Percentiles rank a stretch among this genome's conserved stretches.
Conservation (phyloP, 2,797 vertebrate species). For the Sebastes melanostomus region DNA sequence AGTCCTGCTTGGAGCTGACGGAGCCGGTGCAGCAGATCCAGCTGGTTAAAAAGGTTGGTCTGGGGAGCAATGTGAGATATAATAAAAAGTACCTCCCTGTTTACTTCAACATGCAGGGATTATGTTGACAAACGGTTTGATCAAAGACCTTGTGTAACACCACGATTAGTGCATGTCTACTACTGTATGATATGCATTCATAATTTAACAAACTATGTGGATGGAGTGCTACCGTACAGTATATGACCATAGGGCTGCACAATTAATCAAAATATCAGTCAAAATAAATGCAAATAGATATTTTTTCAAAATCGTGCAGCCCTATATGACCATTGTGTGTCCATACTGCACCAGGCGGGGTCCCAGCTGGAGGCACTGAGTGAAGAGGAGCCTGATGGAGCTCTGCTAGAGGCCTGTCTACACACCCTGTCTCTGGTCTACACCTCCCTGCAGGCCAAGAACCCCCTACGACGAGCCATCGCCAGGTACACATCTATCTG, state of each 20-base stretch:
- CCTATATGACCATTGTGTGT: conserved; percentile 1
- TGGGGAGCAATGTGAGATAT: neutral
- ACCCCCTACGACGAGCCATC: conserved; percentile 90
- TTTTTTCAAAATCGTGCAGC: too few species aligned
- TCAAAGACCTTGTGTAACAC: neutral
- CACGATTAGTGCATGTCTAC: neutral
- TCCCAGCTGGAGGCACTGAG: conserved; percentile 82
- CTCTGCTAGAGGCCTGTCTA: conserved; percentile 83
- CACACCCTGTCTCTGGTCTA: conserved; percentile 84
- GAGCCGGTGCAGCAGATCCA: conserved; percentile 93
- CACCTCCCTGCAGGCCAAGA: conserved; percentile 86
- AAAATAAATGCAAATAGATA: too few species aligned
- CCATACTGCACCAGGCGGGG: conserved; percentile 74
- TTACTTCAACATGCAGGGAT: neutral
- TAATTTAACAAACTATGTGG: neutral
- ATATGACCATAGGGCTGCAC: too few species aligned
- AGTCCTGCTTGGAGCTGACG: conserved; percentile 81
- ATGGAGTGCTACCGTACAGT: neutral
- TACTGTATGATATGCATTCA: neutral
- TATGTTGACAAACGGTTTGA: neutral
- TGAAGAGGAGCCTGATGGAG: conserved; percentile 59
- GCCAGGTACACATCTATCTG: conserved; percentile 82
- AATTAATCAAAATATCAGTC: too few species aligned
- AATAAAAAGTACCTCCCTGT: neutral
- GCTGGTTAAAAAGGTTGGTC: conserved; percentile 88